Conservation (phyloP, 2,888 invertebrate species). For the Machimus atricapillus region DNA sequence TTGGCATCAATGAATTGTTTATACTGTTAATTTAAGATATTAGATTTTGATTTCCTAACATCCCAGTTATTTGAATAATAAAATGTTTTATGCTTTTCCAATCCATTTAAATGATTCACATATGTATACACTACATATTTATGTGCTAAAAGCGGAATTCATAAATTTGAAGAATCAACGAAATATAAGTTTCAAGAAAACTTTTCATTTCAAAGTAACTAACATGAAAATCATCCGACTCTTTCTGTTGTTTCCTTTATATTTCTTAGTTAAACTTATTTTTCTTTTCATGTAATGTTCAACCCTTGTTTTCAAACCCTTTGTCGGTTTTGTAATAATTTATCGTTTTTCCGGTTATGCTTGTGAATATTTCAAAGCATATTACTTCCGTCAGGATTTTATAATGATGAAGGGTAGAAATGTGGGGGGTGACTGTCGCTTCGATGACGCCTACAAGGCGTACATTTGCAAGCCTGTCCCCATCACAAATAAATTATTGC, state of each 20-base stretch:
- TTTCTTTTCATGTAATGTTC: neutral
- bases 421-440: neutral
- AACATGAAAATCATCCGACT: too few relatives aligned
- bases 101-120: too few relatives aligned
- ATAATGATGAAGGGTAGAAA: neutral
- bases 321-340: neutral
- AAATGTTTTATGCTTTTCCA: too few relatives aligned
- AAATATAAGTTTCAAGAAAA: too few relatives aligned
- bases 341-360: neutral
- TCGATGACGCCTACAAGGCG: neutral
- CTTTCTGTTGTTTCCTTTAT: neutral
- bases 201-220: too few relatives aligned
- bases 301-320: neutral
- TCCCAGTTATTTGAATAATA: too few relatives aligned
- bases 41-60: too few relatives aligned
- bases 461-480: neutral
- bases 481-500: conserved; percentile 2
- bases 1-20: too few relatives aligned
- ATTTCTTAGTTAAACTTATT: neutral
- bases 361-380: neutral
- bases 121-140: too few relatives aligned
- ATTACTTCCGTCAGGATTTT: neutral
- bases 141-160: too few relatives aligned
- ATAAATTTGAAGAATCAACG: too few relatives aligned
- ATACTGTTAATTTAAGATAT: too few relatives aligned